Evolutionary conservation across 2,113 vertebrate genomes (phyloP).

Genomic region (Oreochromis niloticus): DNA sequence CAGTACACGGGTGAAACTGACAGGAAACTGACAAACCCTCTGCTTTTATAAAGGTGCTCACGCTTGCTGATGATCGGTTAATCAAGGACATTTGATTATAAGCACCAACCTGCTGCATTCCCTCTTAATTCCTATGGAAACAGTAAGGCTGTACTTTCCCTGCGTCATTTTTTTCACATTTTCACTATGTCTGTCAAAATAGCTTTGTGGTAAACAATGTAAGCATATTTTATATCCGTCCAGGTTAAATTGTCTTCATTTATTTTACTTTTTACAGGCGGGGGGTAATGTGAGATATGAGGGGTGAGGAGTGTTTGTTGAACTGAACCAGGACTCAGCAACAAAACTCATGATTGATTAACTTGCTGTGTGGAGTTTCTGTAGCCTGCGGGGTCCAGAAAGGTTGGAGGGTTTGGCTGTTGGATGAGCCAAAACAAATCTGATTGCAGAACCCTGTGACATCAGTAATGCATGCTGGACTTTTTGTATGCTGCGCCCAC

Average conservation of each 20-base stretch:
- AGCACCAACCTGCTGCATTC: neutral
- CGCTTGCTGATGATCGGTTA: neutral
- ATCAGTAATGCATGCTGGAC: neutral
- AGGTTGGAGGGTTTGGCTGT: neutral
- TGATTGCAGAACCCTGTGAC: neutral
- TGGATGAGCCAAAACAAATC: neutral
- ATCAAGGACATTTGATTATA: neutral
- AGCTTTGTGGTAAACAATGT: neutral
- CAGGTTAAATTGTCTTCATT: neutral
- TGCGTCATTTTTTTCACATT: neutral
- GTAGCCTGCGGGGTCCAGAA: neutral
- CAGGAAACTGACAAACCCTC: neutral
- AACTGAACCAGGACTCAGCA: neutral
- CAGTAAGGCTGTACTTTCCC: neutral
- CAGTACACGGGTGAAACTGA: neutral
- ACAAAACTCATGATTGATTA: constrained; percentile 5
- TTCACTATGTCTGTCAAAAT: neutral
- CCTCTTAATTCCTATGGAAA: neutral
- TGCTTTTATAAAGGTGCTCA: neutral
- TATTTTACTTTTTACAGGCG: neutral
- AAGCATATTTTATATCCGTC: neutral
- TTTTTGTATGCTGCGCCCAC: neutral
- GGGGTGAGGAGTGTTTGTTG: neutral
- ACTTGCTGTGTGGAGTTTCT: neutral
- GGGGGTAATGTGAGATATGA: neutral